phyloP scores from a whole-genome alignment of 2,888 invertebrate genomes.

The Suillia variegata region DNA sequence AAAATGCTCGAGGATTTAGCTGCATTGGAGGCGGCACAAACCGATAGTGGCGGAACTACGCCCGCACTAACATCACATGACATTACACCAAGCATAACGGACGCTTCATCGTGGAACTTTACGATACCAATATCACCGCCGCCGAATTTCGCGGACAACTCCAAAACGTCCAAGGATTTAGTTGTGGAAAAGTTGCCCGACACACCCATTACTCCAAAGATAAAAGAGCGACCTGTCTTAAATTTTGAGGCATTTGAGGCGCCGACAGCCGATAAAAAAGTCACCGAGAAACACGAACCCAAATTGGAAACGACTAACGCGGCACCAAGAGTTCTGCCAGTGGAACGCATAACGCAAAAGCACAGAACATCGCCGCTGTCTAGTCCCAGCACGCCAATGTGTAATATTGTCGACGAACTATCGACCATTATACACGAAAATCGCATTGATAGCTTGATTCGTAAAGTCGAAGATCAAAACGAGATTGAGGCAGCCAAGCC shows the following conservation, averaged over 20 bases:
- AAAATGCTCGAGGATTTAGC: conserved; percentile 34
- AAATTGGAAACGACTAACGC: background rate
- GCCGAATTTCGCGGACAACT: conserved; percentile 53
- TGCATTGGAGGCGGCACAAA: conserved; percentile 22
- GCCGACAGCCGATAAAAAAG: conserved; percentile 22
- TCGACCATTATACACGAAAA: conserved; percentile 48
- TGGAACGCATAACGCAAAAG: background rate
- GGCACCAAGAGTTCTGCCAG: background rate
- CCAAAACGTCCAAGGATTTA: conserved; percentile 13
- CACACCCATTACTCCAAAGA: conserved; percentile 36
- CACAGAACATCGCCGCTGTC: conserved; percentile 17
- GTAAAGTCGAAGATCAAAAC: conserved; percentile 29
- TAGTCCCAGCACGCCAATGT: conserved; percentile 43
- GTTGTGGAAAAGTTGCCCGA: conserved; percentile 24
- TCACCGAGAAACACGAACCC: background rate
- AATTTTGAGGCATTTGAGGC: conserved; percentile 34
- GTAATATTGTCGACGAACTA: conserved; percentile 52
- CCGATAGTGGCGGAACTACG: conserved; percentile 26
- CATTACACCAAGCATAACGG: conserved; percentile 23
- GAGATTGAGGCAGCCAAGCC: conserved; percentile 53
- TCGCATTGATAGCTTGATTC: conserved; percentile 46
- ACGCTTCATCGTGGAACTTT: conserved; percentile 23
- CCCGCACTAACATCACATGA: conserved; percentile 24
- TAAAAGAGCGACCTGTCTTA: conserved; percentile 33
- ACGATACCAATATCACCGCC: conserved; percentile 56